Conservation (phyloP, 2,888 invertebrate species). For the Mesorhabditis sp. region DNA sequence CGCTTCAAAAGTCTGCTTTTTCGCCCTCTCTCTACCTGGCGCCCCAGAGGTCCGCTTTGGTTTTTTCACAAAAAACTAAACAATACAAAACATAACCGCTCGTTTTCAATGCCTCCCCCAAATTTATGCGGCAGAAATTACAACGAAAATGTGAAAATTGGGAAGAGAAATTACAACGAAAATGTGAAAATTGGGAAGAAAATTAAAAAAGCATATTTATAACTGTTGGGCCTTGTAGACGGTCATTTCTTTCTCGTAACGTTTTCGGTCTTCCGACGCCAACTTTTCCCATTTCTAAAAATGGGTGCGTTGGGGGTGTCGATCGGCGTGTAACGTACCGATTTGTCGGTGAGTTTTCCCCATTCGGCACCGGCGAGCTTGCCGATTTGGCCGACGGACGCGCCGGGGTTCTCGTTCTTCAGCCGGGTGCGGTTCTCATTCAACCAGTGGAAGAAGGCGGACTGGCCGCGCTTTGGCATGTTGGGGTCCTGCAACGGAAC, state of each 20-base stretch:
- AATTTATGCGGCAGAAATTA: neutral
- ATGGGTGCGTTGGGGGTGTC: too few relatives aligned
- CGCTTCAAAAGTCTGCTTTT: too few relatives aligned
- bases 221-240: constrained; percentile 1
- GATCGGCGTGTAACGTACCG: neutral
- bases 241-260: constrained; percentile 1
- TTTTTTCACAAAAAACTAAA: too few relatives aligned
- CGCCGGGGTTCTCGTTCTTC: constrained; percentile 2
- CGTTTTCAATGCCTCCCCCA: too few relatives aligned
- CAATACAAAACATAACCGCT: too few relatives aligned
- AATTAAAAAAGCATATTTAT: neutral
- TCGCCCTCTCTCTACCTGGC: too few relatives aligned
- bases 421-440: neutral
- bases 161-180: neutral
- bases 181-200: neutral
- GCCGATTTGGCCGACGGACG: neutral
- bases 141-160: neutral
- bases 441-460: constrained; percentile 5
- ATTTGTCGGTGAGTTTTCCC: constrained; percentile 4
- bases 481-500: neutral
- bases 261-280: neutral
- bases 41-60: too few relatives aligned
- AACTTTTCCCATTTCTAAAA: constrained; percentile 4
- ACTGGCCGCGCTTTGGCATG: constrained; percentile 6
- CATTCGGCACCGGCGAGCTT: neutral